Percentiles rank a stretch among this genome's conserved stretches.
phyloP scores from a whole-genome alignment of 2,797 vertebrate species.

The Malacoraja senta region DNA sequence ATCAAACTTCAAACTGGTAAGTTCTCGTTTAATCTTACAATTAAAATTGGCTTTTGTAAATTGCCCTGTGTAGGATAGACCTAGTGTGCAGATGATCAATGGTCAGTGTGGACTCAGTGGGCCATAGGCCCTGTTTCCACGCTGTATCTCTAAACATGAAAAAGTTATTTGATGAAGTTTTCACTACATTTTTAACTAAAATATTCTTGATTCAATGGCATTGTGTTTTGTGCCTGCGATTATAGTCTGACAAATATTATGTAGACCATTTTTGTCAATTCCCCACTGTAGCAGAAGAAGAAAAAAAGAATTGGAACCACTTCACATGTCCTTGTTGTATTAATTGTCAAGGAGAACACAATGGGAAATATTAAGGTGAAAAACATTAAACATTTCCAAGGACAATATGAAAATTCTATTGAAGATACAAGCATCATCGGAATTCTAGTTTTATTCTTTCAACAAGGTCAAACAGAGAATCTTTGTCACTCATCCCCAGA shows the following conservation, averaged over 20 bases:
- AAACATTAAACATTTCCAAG: neutral
- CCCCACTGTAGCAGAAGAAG: neutral
- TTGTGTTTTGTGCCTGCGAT: neutral
- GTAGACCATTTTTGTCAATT: neutral
- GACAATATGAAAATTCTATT: neutral
- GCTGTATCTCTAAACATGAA: neutral
- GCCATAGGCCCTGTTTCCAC: too few relatives aligned
- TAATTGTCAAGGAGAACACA: neutral
- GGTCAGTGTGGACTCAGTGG: too few relatives aligned
- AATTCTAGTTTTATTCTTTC: neutral
- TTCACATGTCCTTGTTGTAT: neutral
- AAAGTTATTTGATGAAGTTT: neutral
- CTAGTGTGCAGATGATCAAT: too few relatives aligned
- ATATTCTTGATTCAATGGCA: neutral
- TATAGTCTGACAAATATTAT: neutral
- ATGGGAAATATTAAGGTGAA: neutral
- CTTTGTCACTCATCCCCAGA: neutral
- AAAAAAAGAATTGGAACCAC: neutral
- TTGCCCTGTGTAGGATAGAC: too few relatives aligned
- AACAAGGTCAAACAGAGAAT: neutral
- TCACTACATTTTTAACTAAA: neutral
- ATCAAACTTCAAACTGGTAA: too few relatives aligned
- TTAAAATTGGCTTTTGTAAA: too few relatives aligned
- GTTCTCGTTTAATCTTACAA: too few relatives aligned
- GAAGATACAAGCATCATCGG: neutral